Conservation (phyloP, 2,797 vertebrate genomes). For the Alosa sapidissima region DNA sequence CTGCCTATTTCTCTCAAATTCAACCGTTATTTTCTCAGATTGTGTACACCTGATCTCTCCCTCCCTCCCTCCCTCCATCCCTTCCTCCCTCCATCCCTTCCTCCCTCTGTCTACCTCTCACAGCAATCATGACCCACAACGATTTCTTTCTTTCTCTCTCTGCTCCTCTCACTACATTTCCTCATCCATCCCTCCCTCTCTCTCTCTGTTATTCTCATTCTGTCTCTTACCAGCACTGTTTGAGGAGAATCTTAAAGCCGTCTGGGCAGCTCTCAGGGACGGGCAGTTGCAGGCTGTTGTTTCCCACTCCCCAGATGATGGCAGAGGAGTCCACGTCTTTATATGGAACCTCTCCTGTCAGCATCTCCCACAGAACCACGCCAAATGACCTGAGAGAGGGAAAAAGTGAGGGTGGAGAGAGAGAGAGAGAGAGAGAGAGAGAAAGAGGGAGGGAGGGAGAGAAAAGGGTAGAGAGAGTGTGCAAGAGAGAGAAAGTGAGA, state of each 20-base stretch:
- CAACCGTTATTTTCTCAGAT: not conserved
- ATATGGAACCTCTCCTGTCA: conserved; percentile 95
- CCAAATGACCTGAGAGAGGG: conserved; percentile 86
- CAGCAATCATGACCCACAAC: not conserved
- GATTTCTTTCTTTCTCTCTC: not conserved
- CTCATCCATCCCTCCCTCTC: not conserved
- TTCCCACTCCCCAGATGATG: conserved; percentile 97
- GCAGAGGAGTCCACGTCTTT: conserved; percentile 97
- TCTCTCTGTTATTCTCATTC: not conserved
- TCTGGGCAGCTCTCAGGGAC: conserved; percentile 94
- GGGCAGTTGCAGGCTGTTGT: conserved; percentile 95
- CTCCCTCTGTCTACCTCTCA: not conserved
- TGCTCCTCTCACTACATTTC: not conserved
- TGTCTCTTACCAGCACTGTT: conserved; percentile 90
- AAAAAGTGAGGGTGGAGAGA: not conserved
- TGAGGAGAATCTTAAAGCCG: conserved; percentile 94
- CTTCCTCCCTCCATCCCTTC: not conserved
- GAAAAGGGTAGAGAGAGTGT: not conserved
- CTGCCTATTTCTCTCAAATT: not conserved
- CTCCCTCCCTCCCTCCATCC: not conserved
- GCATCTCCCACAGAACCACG: conserved; percentile 95
- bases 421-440: not conserved
- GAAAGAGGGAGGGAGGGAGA: not conserved
- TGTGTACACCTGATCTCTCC: not conserved
- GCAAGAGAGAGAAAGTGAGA: not conserved